Conservation (phyloP, 2,888 invertebrate species). For the Spilarctia lutea region DNA sequence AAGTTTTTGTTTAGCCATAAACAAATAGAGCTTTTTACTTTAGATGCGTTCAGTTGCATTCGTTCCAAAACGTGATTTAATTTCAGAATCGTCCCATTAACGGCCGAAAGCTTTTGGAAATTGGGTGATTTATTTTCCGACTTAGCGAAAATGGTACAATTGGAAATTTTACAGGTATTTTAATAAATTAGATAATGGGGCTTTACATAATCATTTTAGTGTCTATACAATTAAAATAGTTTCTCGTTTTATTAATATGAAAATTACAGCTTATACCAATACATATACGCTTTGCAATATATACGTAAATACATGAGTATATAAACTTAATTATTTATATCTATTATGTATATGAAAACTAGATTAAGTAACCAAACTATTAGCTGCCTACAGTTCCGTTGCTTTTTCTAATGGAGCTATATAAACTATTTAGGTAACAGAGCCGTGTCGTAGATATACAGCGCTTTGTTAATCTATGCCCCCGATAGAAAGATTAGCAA, state of each 20-base stretch:
- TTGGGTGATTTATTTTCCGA: conserved; percentile 74
- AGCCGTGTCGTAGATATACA: conserved; percentile 54
- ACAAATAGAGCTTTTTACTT: conserved; percentile 49
- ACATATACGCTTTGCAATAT: conserved; percentile 59
- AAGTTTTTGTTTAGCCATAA: conserved; percentile 43
- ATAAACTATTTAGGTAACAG: conserved; percentile 55
- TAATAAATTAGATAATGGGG: conserved; percentile 72
- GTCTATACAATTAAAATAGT: conserved; percentile 47
- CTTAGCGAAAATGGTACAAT: conserved; percentile 81
- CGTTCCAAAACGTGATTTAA: conserved; percentile 77
- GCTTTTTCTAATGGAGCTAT: conserved; percentile 63
- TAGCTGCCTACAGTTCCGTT: conserved; percentile 40
- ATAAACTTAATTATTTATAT: conserved; percentile 32
- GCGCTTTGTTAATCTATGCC: conserved; percentile 51
- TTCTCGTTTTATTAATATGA: conserved; percentile 46
- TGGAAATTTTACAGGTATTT: conserved; percentile 82
- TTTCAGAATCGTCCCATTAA: conserved; percentile 80
- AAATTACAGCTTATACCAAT: conserved; percentile 50
- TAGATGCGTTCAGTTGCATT: conserved; percentile 61
- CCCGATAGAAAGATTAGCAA: conserved; percentile 48
- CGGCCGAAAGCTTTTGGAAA: conserved; percentile 78
- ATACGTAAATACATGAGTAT: conserved; percentile 52
- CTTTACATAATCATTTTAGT: conserved; percentile 63
- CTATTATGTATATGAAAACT: conserved; percentile 34
- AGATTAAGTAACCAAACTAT: conserved; percentile 31